phyloP scores from a whole-genome alignment of 2,888 invertebrate genomes.

The Tortricodes alternella region DNA sequence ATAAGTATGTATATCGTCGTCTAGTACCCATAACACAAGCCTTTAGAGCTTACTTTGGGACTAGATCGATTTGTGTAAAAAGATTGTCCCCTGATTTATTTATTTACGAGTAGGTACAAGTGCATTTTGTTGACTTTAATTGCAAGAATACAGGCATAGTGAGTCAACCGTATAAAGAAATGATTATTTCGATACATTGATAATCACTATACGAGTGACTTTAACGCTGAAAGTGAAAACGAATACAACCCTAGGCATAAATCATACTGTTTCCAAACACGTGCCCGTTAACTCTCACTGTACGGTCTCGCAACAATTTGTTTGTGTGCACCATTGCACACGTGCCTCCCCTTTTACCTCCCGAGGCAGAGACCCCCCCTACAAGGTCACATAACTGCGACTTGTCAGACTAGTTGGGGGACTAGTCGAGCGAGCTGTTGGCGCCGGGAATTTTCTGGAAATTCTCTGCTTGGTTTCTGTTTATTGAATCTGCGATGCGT shows the following conservation, averaged over 20 bases:
- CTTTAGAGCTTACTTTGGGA: too few relatives aligned
- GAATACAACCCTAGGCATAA: neutral
- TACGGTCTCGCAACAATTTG: neutral
- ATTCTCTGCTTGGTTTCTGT: neutral
- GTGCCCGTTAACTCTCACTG: conserved; percentile 20
- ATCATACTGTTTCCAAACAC: conserved; percentile 7
- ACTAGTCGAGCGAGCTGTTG: conserved; percentile 12
- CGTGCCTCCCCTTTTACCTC: conserved; percentile 8
- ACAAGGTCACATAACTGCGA: conserved; percentile 29
- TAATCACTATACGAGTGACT: too few relatives aligned
- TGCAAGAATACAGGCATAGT: too few relatives aligned
- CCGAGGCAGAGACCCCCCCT: conserved; percentile 1
- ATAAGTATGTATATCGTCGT: too few relatives aligned
- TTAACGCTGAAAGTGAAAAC: conserved; percentile 15
- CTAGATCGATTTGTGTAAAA: too few relatives aligned
- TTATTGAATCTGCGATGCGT: neutral
- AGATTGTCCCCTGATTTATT: too few relatives aligned
- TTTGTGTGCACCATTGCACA: conserved; percentile 15
- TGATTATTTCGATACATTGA: too few relatives aligned
- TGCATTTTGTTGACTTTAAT: too few relatives aligned
- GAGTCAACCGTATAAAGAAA: too few relatives aligned
- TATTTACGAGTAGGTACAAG: too few relatives aligned
- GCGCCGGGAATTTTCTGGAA: conserved; percentile 16
- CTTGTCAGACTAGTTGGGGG: conserved; percentile 7
- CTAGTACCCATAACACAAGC: too few relatives aligned